Percentiles rank a stretch among this genome's conserved stretches.
Conservation (phyloP, 2,797 vertebrate genomes). For the Brotula barbata region DNA sequence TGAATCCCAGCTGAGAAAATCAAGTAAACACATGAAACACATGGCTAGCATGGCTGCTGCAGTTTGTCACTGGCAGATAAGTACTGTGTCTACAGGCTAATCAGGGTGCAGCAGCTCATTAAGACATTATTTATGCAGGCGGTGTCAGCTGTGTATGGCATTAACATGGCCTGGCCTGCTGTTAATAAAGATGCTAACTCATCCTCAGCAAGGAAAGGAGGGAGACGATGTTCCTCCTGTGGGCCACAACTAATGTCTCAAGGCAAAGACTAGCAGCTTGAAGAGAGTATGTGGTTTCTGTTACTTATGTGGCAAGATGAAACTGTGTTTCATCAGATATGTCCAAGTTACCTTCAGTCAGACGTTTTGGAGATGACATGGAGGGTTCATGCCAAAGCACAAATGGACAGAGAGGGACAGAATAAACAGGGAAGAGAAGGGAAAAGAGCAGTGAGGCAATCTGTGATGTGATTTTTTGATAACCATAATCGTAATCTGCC, state of each 20-base stretch:
- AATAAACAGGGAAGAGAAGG: constrained; percentile 24
- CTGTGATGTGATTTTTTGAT: constrained; percentile 87
- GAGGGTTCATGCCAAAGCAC: constrained; percentile 35
- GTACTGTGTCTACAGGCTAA: constrained; percentile 63
- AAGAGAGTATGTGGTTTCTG: too few species aligned
- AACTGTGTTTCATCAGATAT: constrained; percentile 1
- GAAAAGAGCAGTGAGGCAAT: constrained; percentile 63
- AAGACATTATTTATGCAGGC: constrained; percentile 66
- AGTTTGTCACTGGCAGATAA: constrained; percentile 51
- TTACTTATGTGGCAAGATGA: not conserved
- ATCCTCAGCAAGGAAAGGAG: constrained; percentile 38
- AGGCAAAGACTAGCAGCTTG: not conserved
- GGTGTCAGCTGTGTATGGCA: constrained; percentile 57
- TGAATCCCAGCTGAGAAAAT: constrained; percentile 31
- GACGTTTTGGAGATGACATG: constrained; percentile 35
- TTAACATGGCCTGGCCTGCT: constrained; percentile 54
- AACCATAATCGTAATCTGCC: constrained; percentile 93
- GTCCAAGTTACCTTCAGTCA: constrained; percentile 7
- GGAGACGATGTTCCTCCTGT: constrained; percentile 8
- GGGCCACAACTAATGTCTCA: not conserved
- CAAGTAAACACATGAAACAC: constrained; percentile 37
- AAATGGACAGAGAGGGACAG: constrained; percentile 31
- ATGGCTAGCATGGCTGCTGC: constrained; percentile 38
- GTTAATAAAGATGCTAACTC: constrained; percentile 69
- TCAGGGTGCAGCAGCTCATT: constrained; percentile 64